Percentiles rank a stretch among this genome's conserved stretches.
Conservation (phyloP, 2,797 vertebrate species). For the Protosalanx chinensis region DNA sequence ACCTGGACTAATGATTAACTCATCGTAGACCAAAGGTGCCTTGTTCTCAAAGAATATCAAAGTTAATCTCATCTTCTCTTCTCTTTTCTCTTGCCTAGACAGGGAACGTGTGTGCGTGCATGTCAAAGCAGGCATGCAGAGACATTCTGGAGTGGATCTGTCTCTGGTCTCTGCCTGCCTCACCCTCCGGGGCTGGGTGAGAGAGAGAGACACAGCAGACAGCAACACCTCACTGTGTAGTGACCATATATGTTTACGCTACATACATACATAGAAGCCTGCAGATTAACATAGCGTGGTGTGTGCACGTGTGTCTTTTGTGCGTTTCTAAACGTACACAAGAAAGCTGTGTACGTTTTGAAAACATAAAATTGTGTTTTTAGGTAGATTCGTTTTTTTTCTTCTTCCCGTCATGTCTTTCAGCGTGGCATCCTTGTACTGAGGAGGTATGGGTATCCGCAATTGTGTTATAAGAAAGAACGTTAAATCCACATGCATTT, state of each 20-base stretch:
- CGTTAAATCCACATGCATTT: background rate
- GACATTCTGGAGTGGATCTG: slow-evolving; percentile 4
- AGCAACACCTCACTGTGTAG: slow-evolving; percentile 39
- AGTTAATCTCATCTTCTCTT: background rate
- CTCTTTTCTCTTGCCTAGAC: background rate
- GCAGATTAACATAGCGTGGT: no score
- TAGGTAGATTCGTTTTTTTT: background rate
- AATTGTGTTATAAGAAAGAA: background rate
- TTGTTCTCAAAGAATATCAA: background rate
- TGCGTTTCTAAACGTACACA: slow-evolving; percentile 6
- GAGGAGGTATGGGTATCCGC: slow-evolving; percentile 32
- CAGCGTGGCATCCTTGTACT: slow-evolving; percentile 26
- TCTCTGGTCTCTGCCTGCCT: background rate
- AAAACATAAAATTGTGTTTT: background rate
- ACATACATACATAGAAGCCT: slow-evolving; percentile 14
- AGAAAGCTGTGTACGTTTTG: background rate
- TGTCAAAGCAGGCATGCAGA: background rate
- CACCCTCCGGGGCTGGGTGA: background rate
- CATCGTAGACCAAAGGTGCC: background rate
- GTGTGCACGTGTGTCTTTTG: slow-evolving; percentile 13
- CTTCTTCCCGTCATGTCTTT: slow-evolving; percentile 15
- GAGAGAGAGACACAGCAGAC: slow-evolving; percentile 1
- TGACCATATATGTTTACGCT: slow-evolving; percentile 19
- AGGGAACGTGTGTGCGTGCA: background rate
- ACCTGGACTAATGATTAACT: background rate